phyloP scores from a whole-genome alignment of 2,113 vertebrate species.

The Poicephalus meyeri region DNA sequence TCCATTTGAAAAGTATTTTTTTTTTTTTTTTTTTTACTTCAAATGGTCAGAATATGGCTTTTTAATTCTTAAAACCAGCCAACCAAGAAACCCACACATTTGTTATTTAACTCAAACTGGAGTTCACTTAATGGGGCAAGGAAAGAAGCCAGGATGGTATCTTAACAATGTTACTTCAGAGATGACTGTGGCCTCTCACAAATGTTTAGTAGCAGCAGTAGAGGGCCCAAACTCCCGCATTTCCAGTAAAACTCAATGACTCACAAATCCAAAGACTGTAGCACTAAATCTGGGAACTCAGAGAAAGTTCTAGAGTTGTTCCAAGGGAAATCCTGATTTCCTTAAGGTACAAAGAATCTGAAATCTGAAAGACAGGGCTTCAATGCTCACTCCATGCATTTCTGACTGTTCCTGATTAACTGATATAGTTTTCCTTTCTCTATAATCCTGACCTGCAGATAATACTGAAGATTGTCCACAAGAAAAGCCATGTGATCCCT shows the following conservation, averaged over 20 bases:
- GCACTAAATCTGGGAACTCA: not conserved
- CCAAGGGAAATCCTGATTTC: not conserved
- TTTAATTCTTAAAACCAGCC: not conserved
- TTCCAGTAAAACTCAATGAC: not conserved
- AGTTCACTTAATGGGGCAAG: not conserved
- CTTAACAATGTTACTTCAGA: not conserved
- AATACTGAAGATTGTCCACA: constrained; percentile 98
- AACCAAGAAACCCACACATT: not conserved
- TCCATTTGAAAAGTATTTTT: not conserved
- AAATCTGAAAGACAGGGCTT: not conserved
- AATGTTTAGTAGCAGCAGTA: not conserved
- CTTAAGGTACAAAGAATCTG: not conserved
- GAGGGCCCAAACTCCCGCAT: not conserved
- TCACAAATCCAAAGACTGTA: not conserved
- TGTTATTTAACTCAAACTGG: not conserved
- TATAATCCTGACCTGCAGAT: constrained; percentile 85
- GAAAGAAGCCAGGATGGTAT: not conserved
- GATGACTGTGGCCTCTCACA: not conserved
- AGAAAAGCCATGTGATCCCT: constrained; percentile 98
- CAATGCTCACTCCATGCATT: not conserved
- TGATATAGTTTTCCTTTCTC: not conserved
- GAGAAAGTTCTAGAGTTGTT: not conserved
- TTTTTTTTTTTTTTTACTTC: not conserved
- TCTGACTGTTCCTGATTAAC: not conserved
- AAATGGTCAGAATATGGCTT: not conserved